Evolutionary conservation across 2,888 invertebrate genomes (phyloP).

Genomic region (Glyphotaelius pellucidus): DNA sequence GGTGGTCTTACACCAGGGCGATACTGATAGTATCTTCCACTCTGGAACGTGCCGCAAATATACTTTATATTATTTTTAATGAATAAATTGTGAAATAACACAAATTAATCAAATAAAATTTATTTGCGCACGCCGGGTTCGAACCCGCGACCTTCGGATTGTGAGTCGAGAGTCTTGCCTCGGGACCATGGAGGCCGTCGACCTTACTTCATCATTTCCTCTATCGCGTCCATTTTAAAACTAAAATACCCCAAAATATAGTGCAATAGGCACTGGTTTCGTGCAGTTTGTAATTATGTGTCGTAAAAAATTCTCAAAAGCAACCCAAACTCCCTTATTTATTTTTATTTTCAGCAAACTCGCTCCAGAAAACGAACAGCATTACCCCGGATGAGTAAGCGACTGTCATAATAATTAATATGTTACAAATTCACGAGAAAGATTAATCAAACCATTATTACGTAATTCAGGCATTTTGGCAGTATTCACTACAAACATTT

Average conservation of each 20-base stretch:
- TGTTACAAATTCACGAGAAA: conserved; percentile 29
- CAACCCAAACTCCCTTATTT: background rate
- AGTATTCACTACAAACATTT: conserved; percentile 44
- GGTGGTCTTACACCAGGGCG: too few relatives aligned
- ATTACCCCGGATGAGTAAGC: background rate
- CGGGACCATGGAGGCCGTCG: too few relatives aligned
- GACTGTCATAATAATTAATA: conserved; percentile 27
- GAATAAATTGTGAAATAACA: too few relatives aligned
- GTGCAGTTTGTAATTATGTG: background rate
- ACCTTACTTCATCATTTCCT: background rate
- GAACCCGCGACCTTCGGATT: too few relatives aligned
- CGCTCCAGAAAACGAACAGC: background rate
- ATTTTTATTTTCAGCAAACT: background rate
- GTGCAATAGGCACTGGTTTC: background rate
- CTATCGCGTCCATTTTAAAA: background rate
- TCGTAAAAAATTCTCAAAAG: background rate
- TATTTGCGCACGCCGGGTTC: too few relatives aligned
- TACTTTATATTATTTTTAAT: too few relatives aligned
- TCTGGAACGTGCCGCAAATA: too few relatives aligned
- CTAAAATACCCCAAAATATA: background rate
- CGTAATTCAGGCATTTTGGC: conserved; percentile 39
- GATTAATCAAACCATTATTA: conserved; percentile 43
- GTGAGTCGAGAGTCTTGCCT: too few relatives aligned
- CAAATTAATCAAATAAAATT: too few relatives aligned
- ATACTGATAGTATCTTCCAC: too few relatives aligned